Evolutionary conservation across 2,888 invertebrate species (phyloP).

Genomic region (Thysanoteuthis rhombus): DNA sequence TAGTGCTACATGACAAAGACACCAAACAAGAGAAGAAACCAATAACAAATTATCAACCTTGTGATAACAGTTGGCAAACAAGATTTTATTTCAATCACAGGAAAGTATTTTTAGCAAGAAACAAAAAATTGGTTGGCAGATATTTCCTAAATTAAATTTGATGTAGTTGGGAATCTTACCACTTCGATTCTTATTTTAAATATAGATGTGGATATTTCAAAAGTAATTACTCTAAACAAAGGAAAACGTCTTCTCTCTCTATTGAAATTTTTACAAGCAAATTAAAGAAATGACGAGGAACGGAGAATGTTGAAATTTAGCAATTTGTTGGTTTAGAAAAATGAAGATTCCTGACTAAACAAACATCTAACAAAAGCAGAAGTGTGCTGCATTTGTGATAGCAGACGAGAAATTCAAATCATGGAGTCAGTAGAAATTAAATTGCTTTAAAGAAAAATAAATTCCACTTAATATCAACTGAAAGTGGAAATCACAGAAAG

Average conservation of each 20-base stretch:
- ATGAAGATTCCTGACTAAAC: neutral
- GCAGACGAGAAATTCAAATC: neutral
- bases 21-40: neutral
- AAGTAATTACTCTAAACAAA: neutral
- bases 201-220: neutral
- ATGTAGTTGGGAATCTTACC: neutral
- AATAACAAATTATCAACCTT: neutral
- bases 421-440: neutral
- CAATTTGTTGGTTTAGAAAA: neutral
- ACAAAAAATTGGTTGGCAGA: neutral
- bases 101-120: neutral
- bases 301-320: neutral
- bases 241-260: neutral
- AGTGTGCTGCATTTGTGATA: neutral
- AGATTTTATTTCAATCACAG: neutral
- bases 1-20: neutral
- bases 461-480: neutral
- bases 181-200: neutral
- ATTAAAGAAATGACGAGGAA: neutral
- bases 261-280: neutral
- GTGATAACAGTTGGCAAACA: neutral
- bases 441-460: neutral
- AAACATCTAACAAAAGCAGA: neutral
- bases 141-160: neutral
- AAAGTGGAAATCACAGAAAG: slow-evolving; percentile 12